Conservation (phyloP, 2,797 vertebrate species). For the Pseudochirops cupreus region DNA sequence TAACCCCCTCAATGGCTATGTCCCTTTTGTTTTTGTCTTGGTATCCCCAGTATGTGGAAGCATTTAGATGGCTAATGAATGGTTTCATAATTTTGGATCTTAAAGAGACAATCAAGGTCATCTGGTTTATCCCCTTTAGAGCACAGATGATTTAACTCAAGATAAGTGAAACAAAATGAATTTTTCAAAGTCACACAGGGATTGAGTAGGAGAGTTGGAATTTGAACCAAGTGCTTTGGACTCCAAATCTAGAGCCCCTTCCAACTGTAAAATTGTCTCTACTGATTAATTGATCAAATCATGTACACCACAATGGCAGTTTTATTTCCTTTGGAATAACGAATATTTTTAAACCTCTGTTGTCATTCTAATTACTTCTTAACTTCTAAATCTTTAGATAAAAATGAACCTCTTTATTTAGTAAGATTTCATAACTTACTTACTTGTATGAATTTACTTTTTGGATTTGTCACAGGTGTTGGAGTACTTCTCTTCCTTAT, state of each 20-base stretch:
- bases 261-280: neutral
- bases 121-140: neutral
- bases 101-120: neutral
- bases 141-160: neutral
- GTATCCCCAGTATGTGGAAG: neutral
- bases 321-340: neutral
- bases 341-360: neutral
- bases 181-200: neutral
- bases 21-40: too few species aligned
- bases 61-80: neutral
- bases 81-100: neutral
- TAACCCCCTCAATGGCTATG: too few species aligned
- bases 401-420: neutral
- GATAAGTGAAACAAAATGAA: neutral
- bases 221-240: neutral
- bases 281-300: neutral
- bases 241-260: neutral
- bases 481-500: neutral
- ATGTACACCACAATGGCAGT: neutral
- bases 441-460: neutral
- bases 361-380: neutral
- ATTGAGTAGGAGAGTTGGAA: neutral
- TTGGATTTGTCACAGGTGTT: neutral
- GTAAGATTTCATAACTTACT: neutral
- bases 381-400: neutral